Percentiles rank a stretch among this genome's conserved stretches.
phyloP scores from a whole-genome alignment of 2,888 invertebrate species.

The Tetragnatha montana region DNA sequence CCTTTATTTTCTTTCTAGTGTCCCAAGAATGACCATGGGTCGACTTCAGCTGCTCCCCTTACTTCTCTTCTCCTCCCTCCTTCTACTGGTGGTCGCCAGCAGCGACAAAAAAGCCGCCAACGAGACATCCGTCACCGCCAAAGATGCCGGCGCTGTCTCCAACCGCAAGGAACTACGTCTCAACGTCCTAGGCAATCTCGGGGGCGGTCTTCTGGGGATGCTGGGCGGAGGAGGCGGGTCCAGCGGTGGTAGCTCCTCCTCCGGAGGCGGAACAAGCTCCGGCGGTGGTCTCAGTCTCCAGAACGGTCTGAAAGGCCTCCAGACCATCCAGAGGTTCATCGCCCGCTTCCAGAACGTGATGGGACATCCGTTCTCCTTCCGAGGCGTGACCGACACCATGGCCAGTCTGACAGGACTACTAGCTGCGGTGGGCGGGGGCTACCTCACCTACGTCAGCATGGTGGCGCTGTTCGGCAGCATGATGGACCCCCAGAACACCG shows the following conservation, averaged over 20 bases:
- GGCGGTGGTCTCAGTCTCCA: constrained; percentile 39
- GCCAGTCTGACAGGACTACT: constrained; percentile 62
- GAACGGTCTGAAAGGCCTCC: constrained; percentile 60
- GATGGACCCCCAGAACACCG: constrained; percentile 57
- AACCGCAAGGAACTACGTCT: constrained; percentile 55
- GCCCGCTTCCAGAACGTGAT: constrained; percentile 45
- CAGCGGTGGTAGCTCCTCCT: constrained; percentile 8
- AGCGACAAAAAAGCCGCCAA: constrained; percentile 46
- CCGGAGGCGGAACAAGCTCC: not conserved
- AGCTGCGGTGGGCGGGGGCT: constrained; percentile 68
- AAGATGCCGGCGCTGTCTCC: constrained; percentile 18
- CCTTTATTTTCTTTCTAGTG: too few relatives aligned
- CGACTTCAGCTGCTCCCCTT: not conserved
- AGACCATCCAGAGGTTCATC: constrained; percentile 59
- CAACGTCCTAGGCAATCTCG: constrained; percentile 26
- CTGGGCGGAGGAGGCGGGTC: constrained; percentile 24
- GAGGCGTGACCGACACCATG: constrained; percentile 56
- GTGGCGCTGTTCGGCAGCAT: constrained; percentile 65
- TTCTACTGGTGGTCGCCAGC: not conserved
- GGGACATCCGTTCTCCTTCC: constrained; percentile 51
- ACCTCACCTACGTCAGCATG: constrained; percentile 62
- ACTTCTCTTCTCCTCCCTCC: not conserved
- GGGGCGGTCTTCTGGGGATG: constrained; percentile 31
- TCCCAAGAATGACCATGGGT: constrained; percentile 20
- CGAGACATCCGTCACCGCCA: constrained; percentile 26